A percentile compares a stretch with the other conserved stretches of the same genome.
Evolutionary conservation across 2,113 vertebrate genomes (phyloP).

Genomic region (Ctenodactylus gundi): DNA sequence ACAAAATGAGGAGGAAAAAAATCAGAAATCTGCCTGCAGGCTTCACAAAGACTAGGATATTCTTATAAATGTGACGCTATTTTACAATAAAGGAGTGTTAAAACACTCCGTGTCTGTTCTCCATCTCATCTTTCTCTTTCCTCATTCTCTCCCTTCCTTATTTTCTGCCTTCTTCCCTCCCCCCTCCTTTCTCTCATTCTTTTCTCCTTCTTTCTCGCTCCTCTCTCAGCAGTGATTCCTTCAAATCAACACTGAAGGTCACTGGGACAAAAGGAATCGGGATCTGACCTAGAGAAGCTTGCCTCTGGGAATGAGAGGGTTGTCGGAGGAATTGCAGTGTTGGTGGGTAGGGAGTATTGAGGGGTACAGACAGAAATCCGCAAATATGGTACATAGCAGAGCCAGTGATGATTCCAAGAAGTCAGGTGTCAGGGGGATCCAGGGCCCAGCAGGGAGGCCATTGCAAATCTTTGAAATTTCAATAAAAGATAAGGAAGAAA

Average conservation of each 20-base stretch:
- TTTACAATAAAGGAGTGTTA: neutral
- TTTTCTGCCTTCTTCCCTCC: neutral
- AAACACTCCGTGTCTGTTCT: too few species aligned
- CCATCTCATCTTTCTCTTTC: too few species aligned
- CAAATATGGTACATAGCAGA: neutral
- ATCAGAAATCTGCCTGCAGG: rapidly evolving
- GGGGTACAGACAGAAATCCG: neutral
- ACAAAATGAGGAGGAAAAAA: too few species aligned
- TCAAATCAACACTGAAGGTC: neutral
- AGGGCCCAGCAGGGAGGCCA: neutral
- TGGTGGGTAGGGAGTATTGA: neutral
- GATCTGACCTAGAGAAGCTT: too few species aligned
- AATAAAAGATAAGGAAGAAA: too few species aligned
- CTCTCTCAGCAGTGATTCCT: neutral
- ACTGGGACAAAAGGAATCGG: rapidly evolving
- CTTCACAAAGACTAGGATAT: neutral
- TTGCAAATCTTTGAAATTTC: neutral
- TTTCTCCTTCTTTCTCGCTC: neutral
- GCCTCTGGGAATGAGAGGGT: neutral
- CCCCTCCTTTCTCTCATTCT: neutral
- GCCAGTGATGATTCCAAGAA: neutral
- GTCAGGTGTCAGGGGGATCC: neutral
- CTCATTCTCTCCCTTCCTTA: too few species aligned
- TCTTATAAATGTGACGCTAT: neutral
- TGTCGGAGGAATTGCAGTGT: neutral